Evolutionary conservation across 2,113 vertebrate genomes (phyloP).

Genomic region (Isurus oxyrinchus): DNA sequence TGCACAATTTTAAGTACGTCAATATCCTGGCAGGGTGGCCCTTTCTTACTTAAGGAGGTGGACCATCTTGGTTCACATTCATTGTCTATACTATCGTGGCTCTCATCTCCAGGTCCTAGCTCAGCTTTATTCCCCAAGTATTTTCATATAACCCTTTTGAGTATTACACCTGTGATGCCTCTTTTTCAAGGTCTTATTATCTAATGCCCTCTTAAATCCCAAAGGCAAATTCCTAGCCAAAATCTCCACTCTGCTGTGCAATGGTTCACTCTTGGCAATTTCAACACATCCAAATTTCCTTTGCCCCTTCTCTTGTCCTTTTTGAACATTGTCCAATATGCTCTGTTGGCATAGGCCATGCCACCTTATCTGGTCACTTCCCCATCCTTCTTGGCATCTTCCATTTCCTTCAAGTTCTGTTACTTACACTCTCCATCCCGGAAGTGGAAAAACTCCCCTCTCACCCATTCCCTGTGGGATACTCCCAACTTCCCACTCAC

Average conservation of each 20-base stretch:
- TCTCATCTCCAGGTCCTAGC: neutral
- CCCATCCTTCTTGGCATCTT: neutral
- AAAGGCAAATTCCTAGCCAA: neutral
- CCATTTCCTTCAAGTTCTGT: neutral
- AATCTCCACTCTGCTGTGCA: neutral
- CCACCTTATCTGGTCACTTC: neutral
- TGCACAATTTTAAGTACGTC: neutral
- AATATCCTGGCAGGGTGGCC: neutral
- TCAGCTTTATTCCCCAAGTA: neutral
- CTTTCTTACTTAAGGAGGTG: neutral
- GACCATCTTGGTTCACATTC: neutral
- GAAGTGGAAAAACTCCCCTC: neutral
- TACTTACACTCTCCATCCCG: neutral
- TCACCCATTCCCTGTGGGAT: neutral
- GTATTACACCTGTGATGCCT: neutral
- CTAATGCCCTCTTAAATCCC: neutral
- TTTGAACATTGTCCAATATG: neutral
- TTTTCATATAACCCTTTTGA: neutral
- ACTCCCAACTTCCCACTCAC: neutral
- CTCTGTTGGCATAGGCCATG: too few species aligned
- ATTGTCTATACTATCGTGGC: neutral
- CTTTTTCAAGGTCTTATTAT: neutral
- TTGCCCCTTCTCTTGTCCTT: neutral
- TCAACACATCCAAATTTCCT: neutral
- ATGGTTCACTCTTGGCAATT: neutral